Evolutionary conservation across 2,797 vertebrate genomes (phyloP).

Genomic region (Amphiprion clarkii): DNA sequence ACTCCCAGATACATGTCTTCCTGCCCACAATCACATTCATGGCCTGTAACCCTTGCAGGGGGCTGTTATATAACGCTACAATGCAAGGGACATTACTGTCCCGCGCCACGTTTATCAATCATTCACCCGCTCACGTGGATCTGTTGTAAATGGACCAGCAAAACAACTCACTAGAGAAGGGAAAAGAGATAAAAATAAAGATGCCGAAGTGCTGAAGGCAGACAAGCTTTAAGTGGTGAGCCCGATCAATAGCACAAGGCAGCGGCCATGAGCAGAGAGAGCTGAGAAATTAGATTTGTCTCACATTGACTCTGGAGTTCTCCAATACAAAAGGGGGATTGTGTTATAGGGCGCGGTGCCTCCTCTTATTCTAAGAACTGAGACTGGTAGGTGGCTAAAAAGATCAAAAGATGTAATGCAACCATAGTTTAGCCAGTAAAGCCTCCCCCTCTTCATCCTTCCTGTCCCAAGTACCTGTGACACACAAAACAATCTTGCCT

Average conservation of each 20-base stretch:
- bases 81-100: conserved; percentile 35
- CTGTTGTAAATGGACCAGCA: conserved; percentile 36
- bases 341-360: conserved; percentile 12
- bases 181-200: conserved; percentile 58
- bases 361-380: conserved; percentile 22
- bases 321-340: conserved; percentile 42
- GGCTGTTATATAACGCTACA: conserved; percentile 52
- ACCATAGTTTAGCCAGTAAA: conserved; percentile 14
- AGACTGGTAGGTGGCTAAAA: conserved; percentile 9
- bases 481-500: conserved; percentile 64
- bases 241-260: conserved; percentile 65
- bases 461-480: conserved; percentile 59
- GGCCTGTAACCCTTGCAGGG: conserved; percentile 33
- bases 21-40: conserved; percentile 30
- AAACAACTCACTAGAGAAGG: conserved; percentile 22
- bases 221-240: conserved; percentile 54
- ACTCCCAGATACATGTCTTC: conserved; percentile 11
- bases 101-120: conserved; percentile 55
- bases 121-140: conserved; percentile 60
- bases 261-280: conserved; percentile 43
- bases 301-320: conserved; percentile 47
- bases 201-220: conserved; percentile 42
- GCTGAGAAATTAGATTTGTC: conserved; percentile 70
- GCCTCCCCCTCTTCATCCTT: conserved; percentile 19
- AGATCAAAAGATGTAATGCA: conserved; percentile 16